phyloP scores from a whole-genome alignment of 2,797 vertebrate species.

The Artibeus lituratus region DNA sequence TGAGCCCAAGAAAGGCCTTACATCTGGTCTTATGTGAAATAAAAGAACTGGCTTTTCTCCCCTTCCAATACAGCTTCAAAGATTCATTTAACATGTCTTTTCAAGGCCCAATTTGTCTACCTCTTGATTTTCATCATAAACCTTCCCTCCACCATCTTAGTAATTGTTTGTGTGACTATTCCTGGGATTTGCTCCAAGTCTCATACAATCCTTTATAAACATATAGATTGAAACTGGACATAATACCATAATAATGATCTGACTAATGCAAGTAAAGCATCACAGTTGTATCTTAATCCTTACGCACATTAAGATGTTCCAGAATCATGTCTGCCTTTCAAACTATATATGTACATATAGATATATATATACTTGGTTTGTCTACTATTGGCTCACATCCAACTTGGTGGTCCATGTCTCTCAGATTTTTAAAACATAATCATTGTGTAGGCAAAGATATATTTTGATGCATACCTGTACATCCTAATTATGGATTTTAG shows the following conservation, averaged over 20 bases:
- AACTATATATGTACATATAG: background rate
- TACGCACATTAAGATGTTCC: background rate
- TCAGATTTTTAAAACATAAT: slow-evolving; percentile 36
- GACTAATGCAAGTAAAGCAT: background rate
- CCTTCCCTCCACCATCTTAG: background rate
- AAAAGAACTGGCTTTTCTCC: background rate
- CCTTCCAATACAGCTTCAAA: background rate
- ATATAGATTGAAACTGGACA: background rate
- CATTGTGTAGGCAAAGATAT: background rate
- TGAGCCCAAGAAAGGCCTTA: background rate
- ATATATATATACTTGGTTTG: background rate
- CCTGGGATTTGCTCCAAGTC: slow-evolving; percentile 44
- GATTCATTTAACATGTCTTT: slow-evolving; percentile 38
- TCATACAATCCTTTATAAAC: slow-evolving; percentile 30
- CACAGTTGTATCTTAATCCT: background rate
- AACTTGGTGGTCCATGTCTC: background rate
- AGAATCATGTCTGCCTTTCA: slow-evolving; percentile 32
- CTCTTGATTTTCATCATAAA: slow-evolving; percentile 17
- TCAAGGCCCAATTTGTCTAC: background rate
- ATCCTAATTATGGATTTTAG: slow-evolving; percentile 19
- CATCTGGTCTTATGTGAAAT: background rate
- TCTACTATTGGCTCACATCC: background rate
- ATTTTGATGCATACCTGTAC: slow-evolving; percentile 3
- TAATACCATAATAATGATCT: slow-evolving; percentile 15
- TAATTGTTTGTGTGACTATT: slow-evolving; percentile 28